phyloP scores from a whole-genome alignment of 2,888 invertebrate species.

The Cacoxenus indagator region DNA sequence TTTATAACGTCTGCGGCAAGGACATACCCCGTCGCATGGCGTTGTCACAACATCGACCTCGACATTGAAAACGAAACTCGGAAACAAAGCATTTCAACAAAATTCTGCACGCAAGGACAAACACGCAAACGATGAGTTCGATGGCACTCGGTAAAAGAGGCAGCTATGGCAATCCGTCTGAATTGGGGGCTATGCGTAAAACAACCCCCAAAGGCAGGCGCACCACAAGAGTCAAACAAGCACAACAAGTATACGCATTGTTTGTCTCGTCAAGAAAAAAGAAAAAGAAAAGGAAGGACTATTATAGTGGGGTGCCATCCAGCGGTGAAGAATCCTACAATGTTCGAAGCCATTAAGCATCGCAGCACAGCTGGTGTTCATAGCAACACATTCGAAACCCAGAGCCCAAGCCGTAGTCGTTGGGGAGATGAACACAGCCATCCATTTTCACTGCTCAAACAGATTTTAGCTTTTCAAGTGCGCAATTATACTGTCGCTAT shows the following conservation, averaged over 20 bases:
- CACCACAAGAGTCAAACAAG: conserved; percentile 5
- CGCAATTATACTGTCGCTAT: conserved; percentile 18
- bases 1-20: conserved; percentile 65
- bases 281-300: not conserved
- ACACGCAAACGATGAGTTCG: not conserved
- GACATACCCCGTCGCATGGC: conserved; percentile 21
- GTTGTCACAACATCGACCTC: conserved; percentile 41
- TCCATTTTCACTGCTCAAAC: conserved; percentile 19
- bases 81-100: not conserved
- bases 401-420: not conserved
- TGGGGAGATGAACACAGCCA: not conserved
- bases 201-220: conserved; percentile 43
- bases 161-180: too few relatives aligned
- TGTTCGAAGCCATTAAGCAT: conserved; percentile 52
- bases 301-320: conserved; percentile 3
- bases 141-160: too few relatives aligned
- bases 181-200: conserved; percentile 27
- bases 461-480: conserved; percentile 19
- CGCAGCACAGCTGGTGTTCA: conserved; percentile 48
- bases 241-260: conserved; percentile 14
- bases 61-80: conserved; percentile 43
- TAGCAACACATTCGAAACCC: not conserved
- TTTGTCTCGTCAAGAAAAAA: not conserved
- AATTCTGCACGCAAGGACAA: conserved; percentile 12
- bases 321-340: conserved; percentile 35